A percentile compares a stretch with the other conserved stretches of the same genome.
phyloP scores from a whole-genome alignment of 2,888 invertebrate genomes.

The Melieria crassipennis region DNA sequence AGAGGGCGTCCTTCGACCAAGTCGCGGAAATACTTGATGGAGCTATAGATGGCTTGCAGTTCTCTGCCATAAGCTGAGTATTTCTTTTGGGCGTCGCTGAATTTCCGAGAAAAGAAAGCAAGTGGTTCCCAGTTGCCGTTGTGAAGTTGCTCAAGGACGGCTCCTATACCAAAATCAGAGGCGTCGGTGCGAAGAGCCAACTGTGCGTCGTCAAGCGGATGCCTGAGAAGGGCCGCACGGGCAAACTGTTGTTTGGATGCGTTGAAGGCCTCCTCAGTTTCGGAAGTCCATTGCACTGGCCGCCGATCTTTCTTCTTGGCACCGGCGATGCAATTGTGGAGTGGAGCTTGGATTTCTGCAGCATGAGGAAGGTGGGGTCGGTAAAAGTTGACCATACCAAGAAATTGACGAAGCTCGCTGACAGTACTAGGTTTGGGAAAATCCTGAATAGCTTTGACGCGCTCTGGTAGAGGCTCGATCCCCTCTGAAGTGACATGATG shows the following conservation, averaged over 20 bases:
- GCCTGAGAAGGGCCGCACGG: neutral
- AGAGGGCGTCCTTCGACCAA: conserved; percentile 38
- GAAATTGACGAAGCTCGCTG: conserved; percentile 7
- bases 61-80: no score
- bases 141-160: neutral
- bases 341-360: conserved; percentile 4
- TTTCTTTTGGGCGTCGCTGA: no score
- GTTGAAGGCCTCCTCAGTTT: neutral
- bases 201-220: neutral
- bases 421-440: neutral
- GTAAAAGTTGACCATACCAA: conserved; percentile 26
- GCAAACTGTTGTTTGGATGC: conserved; percentile 1
- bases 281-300: neutral
- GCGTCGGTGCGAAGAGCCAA: neutral
- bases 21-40: conserved; percentile 47
- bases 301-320: neutral
- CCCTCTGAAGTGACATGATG: neutral
- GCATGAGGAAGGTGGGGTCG: neutral
- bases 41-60: no score
- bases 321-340: neutral
- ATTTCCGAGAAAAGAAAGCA: neutral
- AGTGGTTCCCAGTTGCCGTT: neutral
- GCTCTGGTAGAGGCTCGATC: conserved; percentile 5
- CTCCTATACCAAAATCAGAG: conserved; percentile 1
- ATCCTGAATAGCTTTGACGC: neutral